Evolutionary conservation across 2,888 invertebrate genomes (phyloP).

Genomic region (Xanthia togata): DNA sequence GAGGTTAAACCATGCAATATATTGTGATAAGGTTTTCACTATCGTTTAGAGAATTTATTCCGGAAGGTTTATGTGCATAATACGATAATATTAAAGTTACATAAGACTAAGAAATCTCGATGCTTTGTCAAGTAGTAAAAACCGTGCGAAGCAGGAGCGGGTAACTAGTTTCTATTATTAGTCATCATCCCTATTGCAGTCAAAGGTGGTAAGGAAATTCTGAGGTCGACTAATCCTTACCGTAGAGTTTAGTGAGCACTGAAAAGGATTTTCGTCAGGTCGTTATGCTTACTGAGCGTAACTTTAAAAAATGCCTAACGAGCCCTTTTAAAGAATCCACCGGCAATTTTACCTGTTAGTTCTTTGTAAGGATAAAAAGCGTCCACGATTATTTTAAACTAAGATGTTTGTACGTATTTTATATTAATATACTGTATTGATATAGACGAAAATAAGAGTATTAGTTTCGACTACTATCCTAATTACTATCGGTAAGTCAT

Average conservation of each 20-base stretch:
- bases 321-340: constrained; percentile 5
- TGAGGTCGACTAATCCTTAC: neutral
- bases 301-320: constrained; percentile 32
- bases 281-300: constrained; percentile 13
- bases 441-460: neutral
- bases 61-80: no score
- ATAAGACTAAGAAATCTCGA: no score
- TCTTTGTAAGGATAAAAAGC: constrained; percentile 10
- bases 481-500: neutral
- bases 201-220: no score
- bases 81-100: no score
- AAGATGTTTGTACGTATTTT: neutral
- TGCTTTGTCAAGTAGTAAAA: no score
- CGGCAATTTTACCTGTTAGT: neutral
- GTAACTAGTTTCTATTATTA: no score
- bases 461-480: neutral
- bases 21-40: no score
- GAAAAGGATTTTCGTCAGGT: neutral
- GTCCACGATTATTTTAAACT: neutral
- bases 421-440: neutral
- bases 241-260: neutral
- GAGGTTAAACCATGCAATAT: no score
- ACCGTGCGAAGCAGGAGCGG: no score
- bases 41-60: no score
- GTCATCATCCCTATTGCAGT: no score